Evolutionary conservation across 2,888 invertebrate species (phyloP).

Genomic region (Noctua fimbriata): DNA sequence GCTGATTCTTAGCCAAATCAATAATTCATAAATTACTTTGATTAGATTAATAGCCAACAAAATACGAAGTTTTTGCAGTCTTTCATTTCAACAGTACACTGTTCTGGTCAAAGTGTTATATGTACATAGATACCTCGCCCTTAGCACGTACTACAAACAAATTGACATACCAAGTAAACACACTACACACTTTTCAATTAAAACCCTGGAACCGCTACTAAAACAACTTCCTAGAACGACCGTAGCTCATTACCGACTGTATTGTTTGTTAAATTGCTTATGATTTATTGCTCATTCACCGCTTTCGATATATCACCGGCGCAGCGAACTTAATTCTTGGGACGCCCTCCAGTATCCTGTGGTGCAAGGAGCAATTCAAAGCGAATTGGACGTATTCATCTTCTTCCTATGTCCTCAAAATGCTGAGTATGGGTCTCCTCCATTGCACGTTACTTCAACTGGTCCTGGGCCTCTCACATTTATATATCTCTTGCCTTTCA

Average conservation of each 20-base stretch:
- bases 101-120: too few species aligned
- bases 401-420: not conserved
- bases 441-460: not conserved
- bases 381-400: slow-evolving; percentile 28
- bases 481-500: not conserved
- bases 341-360: slow-evolving; percentile 70
- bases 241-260: slow-evolving; percentile 72
- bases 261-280: slow-evolving; percentile 82
- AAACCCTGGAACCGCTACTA: slow-evolving; percentile 16
- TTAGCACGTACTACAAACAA: too few species aligned
- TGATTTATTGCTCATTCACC: slow-evolving; percentile 81
- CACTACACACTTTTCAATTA: slow-evolving; percentile 26
- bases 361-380: slow-evolving; percentile 56
- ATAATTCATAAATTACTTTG: too few species aligned
- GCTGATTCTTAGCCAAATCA: too few species aligned
- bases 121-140: too few species aligned
- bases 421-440: not conserved
- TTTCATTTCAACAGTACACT: too few species aligned
- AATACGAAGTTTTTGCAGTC: too few species aligned
- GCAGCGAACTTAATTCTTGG: slow-evolving; percentile 82
- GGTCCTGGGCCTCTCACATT: not conserved
- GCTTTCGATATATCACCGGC: slow-evolving; percentile 81
- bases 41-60: too few species aligned
- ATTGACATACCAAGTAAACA: too few species aligned
- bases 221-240: slow-evolving; percentile 47